These are phyloP conservation scores for Harlomillsia oculata DNA, from an alignment of 1,140 invertebrate species.

Conservation along the genomic window DNA sequence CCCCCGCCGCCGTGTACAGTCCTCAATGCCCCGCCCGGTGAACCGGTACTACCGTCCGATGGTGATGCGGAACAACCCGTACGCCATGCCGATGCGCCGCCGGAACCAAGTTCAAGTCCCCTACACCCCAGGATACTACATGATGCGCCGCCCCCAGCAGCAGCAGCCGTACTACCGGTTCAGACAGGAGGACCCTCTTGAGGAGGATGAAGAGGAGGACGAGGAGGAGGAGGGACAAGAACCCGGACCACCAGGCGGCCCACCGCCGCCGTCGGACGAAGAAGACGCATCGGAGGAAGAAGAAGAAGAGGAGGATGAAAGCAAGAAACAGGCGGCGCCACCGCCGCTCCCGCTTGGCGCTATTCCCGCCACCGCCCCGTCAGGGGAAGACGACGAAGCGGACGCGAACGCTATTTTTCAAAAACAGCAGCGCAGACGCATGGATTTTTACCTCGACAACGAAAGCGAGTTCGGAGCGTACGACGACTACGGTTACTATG, in stretches of 20 bases:
- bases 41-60: too few species aligned
- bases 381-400: conserved; percentile 16
- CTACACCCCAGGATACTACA: too few species aligned
- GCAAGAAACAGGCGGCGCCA: background rate
- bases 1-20: too few species aligned
- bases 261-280: too few species aligned
- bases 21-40: too few species aligned
- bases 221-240: conserved; percentile 7
- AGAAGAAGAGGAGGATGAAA: conserved; percentile 23
- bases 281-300: conserved; percentile 7
- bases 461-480: conserved; percentile 3
- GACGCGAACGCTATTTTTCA: background rate
- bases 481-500: background rate
- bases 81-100: too few species aligned
- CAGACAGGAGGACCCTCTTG: conserved; percentile 2
- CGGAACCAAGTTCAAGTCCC: too few species aligned
- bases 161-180: too few species aligned
- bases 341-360: conserved; percentile 1
- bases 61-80: too few species aligned
- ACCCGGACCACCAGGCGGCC: too few species aligned
- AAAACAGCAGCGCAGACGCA: background rate
- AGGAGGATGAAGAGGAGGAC: conserved; percentile 9
- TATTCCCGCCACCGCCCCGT: conserved; percentile 5
- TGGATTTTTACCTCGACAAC: background rate
- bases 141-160: too few species aligned